Percentiles rank a stretch among this genome's conserved stretches.
These are phyloP conservation scores for Shinisaurus crocodilurus DNA, from an alignment of 2,113 vertebrate species.

Conservation along the genomic window DNA sequence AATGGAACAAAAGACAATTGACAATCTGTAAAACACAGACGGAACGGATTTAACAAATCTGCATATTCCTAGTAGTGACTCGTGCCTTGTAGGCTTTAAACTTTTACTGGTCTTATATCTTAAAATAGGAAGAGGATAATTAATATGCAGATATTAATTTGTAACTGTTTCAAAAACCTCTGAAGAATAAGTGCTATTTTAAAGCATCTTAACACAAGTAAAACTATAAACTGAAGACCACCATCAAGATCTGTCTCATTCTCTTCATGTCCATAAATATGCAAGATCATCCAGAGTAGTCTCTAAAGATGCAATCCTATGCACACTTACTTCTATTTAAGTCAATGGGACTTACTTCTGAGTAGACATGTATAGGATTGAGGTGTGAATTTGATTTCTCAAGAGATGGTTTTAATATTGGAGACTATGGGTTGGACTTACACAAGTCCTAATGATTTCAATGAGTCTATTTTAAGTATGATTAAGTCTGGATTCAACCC, in stretches of 20 bases:
- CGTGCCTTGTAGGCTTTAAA: not conserved
- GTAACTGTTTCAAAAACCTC: not conserved
- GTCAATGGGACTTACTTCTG: not conserved
- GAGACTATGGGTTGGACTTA: not conserved
- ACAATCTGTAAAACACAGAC: no score
- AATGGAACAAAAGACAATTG: no score
- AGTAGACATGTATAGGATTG: not conserved
- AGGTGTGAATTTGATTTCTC: not conserved
- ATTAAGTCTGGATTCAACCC: not conserved
- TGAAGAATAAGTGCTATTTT: constrained; percentile 29
- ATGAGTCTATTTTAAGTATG: not conserved
- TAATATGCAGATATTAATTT: not conserved
- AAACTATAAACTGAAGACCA: not conserved
- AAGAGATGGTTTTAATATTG: not conserved
- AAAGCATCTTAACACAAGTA: constrained; percentile 10
- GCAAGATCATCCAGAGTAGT: not conserved
- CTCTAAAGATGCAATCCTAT: not conserved
- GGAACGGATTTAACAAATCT: no score
- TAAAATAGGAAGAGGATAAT: not conserved
- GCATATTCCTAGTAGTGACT: not conserved
- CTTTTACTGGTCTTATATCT: not conserved
- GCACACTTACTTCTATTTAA: not conserved
- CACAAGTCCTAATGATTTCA: not conserved
- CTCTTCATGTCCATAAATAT: not conserved
- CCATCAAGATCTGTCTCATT: not conserved